Conservation (phyloP, 2,888 invertebrate genomes). For the Acleris holmiana region DNA sequence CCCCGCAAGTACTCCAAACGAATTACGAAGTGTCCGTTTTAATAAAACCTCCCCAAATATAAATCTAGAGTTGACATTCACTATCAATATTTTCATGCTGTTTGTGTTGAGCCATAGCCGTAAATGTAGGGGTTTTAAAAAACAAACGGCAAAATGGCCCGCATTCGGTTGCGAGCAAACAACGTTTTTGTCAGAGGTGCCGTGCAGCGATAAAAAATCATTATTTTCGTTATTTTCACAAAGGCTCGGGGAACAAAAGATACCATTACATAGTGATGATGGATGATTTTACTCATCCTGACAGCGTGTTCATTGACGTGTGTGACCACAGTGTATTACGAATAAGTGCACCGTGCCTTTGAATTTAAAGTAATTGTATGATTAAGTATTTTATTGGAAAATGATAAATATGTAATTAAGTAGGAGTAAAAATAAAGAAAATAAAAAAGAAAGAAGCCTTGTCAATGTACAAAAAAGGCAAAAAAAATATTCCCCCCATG, state of each 20-base stretch:
- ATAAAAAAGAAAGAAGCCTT: background rate
- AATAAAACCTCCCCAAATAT: slow-evolving; percentile 42
- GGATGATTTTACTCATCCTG: slow-evolving; percentile 21
- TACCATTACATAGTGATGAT: slow-evolving; percentile 36
- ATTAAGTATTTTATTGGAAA: too few relatives aligned
- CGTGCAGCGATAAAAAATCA: slow-evolving; percentile 42
- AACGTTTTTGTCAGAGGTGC: slow-evolving; percentile 47
- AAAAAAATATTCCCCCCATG: too few relatives aligned
- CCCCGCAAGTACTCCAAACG: slow-evolving; percentile 24
- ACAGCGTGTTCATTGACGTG: slow-evolving; percentile 9
- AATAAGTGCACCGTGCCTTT: background rate
- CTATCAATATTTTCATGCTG: slow-evolving; percentile 52
- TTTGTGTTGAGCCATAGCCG: slow-evolving; percentile 43
- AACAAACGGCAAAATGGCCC: slow-evolving; percentile 44
- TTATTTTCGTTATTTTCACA: slow-evolving; percentile 44
- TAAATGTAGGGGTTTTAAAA: slow-evolving; percentile 49
- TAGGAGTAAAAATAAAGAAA: too few relatives aligned
- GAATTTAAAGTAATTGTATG: too few relatives aligned
- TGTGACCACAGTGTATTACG: slow-evolving; percentile 1
- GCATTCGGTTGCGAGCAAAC: slow-evolving; percentile 55
- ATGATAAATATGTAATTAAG: too few relatives aligned
- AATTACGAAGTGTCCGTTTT: slow-evolving; percentile 37
- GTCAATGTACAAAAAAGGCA: too few relatives aligned
- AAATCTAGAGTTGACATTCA: slow-evolving; percentile 44
- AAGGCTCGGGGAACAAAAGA: slow-evolving; percentile 40